Evolutionary conservation across 2,797 vertebrate species (phyloP).

Genomic region (Fistularia commersonii): DNA sequence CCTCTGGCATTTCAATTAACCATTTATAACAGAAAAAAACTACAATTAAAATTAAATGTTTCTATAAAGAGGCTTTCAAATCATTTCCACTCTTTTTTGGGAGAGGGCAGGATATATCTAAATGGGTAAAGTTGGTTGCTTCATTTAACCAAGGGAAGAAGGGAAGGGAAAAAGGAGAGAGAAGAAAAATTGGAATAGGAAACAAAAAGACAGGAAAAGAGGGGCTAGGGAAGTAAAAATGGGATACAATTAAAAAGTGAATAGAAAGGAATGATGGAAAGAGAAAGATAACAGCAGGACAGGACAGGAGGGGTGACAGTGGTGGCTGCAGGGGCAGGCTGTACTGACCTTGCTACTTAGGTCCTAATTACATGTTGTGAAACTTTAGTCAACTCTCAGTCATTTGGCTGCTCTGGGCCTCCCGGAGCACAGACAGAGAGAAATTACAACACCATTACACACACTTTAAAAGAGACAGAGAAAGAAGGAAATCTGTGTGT

Average conservation of each 20-base stretch:
- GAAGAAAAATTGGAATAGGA: background rate
- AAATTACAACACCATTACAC: slow-evolving; percentile 63
- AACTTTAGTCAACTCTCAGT: slow-evolving; percentile 82
- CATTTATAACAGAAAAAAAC: slow-evolving; percentile 90
- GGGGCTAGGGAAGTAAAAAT: slow-evolving; percentile 13
- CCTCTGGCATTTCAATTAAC: slow-evolving; percentile 97
- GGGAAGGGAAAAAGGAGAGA: slow-evolving; percentile 17
- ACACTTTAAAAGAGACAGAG: slow-evolving; percentile 50
- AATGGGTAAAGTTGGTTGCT: slow-evolving; percentile 70
- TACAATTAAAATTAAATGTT: slow-evolving; percentile 88
- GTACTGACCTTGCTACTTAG: slow-evolving; percentile 76
- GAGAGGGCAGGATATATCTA: slow-evolving; percentile 76
- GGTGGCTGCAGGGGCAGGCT: slow-evolving; percentile 41
- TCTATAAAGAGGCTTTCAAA: slow-evolving; percentile 86
- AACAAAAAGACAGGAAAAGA: slow-evolving; percentile 19
- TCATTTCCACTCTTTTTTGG: slow-evolving; percentile 71
- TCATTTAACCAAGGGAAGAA: too few species aligned
- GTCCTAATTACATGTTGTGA: slow-evolving; percentile 82
- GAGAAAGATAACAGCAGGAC: slow-evolving; percentile 30
- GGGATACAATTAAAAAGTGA: slow-evolving; percentile 48
- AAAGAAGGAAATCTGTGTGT: slow-evolving; percentile 9
- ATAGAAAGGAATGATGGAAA: slow-evolving; percentile 31
- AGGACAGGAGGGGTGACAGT: slow-evolving; percentile 40
- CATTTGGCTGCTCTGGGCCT: slow-evolving; percentile 69
- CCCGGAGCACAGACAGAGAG: slow-evolving; percentile 60